Base-by-base conservation (phyloP, 2,888 invertebrate species). In the Girardia tigrina region DNA sequence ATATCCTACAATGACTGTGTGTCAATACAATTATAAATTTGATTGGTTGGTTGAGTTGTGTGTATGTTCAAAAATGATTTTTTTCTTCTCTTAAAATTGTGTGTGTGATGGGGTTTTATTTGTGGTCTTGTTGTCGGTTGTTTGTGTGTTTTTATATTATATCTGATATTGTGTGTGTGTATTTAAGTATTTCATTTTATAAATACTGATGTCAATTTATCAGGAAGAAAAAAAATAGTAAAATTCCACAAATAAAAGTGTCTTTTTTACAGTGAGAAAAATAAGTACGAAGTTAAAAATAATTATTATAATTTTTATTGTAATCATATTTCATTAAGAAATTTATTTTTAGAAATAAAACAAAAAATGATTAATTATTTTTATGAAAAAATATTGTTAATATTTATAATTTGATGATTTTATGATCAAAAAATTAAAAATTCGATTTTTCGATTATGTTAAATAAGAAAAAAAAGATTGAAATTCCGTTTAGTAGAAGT, bases 271-370 rank as follows among this genome's bases (percentile, higher is more conserved):
- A 8, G 4, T 12, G 16, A 16, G 12, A 36, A 36, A 36, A 4
- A n/a, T n/a, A 56, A 56, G 56, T 56, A 56, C 56, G n/a, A 12
- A n/a, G 4, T 56, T 56, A 56, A 56, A 56, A 56, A 56, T 56
- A 56, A 4, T 56, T 56, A n/a, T n/a, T n/a, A n/a, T n/a, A n/a
- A n/a, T n/a, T n/a, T n/a, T n/a, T n/a, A n/a, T n/a, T n/a, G n/a
- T n/a, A n/a, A n/a, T n/a, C n/a, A n/a, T n/a, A n/a, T n/a, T n/a
- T n/a, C n/a, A n/a, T n/a, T n/a, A n/a, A n/a, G n/a, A n/a, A n/a
- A n/a, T n/a, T n/a, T n/a, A n/a, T n/a, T n/a, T n/a, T n/a, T n/a
- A n/a, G n/a, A n/a, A n/a, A n/a, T n/a, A n/a, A n/a, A n/a, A n/a
- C n/a, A n/a, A n/a, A n/a, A n/a, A n/a, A n/a, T n/a, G n/a, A n/a